These are phyloP conservation scores for Drosophila virilis DNA, from an alignment of 1,140 invertebrate genomes.

Conservation along the genomic window DNA sequence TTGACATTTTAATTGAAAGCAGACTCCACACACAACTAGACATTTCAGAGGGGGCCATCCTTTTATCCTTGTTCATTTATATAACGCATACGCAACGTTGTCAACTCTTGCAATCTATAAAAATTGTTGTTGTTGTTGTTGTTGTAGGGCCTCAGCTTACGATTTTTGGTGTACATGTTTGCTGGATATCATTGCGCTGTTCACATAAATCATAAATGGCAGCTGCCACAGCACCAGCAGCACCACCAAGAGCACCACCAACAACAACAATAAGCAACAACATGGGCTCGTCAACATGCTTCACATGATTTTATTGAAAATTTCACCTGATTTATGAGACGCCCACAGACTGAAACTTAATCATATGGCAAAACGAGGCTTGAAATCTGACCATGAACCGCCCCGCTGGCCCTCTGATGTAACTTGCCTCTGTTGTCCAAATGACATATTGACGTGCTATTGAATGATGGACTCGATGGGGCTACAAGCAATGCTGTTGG, in stretches of 20 bases:
- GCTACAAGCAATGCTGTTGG: background rate
- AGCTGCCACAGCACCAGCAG: constrained; percentile 21
- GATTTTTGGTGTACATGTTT: constrained; percentile 36
- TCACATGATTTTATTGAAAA: constrained; percentile 67
- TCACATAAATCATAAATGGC: constrained; percentile 62
- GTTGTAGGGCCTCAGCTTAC: constrained; percentile 10
- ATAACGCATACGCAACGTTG: constrained; percentile 47
- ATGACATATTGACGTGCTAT: constrained; percentile 48
- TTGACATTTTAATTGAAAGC: constrained; percentile 65
- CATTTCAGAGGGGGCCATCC: background rate
- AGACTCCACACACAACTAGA: constrained; percentile 6
- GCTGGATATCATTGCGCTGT: constrained; percentile 50
- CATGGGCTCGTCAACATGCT: constrained; percentile 55
- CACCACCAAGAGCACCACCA: constrained; percentile 6
- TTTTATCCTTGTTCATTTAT: constrained; percentile 43
- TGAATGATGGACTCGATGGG: constrained; percentile 43
- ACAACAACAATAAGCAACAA: constrained; percentile 6
- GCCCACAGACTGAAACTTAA: constrained; percentile 46
- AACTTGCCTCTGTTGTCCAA: background rate
- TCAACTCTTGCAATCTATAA: constrained; percentile 40
- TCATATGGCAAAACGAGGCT: constrained; percentile 48
- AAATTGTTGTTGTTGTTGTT: constrained; percentile 17
- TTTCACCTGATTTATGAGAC: constrained; percentile 64
- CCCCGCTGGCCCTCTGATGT: background rate
- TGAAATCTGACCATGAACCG: constrained; percentile 40